These are phyloP conservation scores for Herpailurus yagouaroundi DNA, from an alignment of 2,113 vertebrate genomes.

Conservation along the genomic window DNA sequence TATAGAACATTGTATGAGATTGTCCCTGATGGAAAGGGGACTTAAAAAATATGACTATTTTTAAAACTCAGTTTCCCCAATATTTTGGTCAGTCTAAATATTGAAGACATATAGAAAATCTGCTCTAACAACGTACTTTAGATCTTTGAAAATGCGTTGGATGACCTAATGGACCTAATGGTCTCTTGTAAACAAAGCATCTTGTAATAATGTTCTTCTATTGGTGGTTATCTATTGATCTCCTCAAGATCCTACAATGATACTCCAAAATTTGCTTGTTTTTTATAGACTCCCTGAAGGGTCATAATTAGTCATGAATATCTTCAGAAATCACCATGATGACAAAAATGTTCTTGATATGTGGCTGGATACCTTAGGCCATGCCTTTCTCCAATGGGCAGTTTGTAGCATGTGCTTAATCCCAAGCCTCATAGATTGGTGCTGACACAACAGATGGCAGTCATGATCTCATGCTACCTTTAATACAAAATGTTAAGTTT, in stretches of 20 bases:
- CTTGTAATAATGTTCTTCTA: not conserved
- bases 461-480: not conserved
- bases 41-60: not conserved
- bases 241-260: not conserved
- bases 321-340: not conserved
- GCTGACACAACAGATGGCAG: not conserved
- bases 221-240: not conserved
- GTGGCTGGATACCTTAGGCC: not conserved
- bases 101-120: not conserved
- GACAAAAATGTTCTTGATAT: not conserved
- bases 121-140: not conserved
- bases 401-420: not conserved
- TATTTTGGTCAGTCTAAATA: conserved; percentile 1
- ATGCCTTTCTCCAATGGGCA: not conserved
- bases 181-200: not conserved
- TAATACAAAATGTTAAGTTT: not conserved
- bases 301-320: not conserved
- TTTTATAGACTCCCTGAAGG: not conserved
- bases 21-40: not conserved
- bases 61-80: not conserved
- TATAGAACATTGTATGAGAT: not conserved
- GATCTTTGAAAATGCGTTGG: not conserved
- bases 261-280: not conserved
- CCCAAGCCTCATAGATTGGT: not conserved
- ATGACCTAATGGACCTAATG: not conserved